Evolutionary conservation across 2,888 invertebrate species (phyloP).

Genomic region (Glyphotaelius pellucidus): DNA sequence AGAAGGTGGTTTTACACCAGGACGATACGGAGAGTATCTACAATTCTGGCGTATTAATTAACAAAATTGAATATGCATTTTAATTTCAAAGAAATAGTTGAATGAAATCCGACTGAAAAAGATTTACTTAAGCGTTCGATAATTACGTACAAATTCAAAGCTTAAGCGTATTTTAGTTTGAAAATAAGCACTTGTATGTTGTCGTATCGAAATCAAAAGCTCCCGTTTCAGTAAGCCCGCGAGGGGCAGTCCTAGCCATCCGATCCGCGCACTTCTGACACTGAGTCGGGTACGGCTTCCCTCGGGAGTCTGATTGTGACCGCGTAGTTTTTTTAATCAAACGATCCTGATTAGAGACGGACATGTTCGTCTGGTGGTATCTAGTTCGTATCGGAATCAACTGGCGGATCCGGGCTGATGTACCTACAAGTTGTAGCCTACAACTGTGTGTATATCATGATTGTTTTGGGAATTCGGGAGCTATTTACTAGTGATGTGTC

Average conservation of each 20-base stretch:
- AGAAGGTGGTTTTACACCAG: too few relatives aligned
- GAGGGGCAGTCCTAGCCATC: not conserved
- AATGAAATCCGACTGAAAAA: not conserved
- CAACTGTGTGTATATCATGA: not conserved
- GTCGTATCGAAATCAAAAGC: conserved; percentile 9
- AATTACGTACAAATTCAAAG: not conserved
- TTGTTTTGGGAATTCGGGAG: not conserved
- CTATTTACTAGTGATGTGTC: not conserved
- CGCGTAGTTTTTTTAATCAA: conserved; percentile 55
- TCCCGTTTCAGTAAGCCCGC: not conserved
- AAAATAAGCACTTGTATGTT: not conserved
- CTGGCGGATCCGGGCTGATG: not conserved
- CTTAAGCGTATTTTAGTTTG: not conserved
- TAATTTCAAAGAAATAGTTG: not conserved
- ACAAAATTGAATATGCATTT: not conserved
- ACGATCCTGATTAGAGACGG: conserved; percentile 47
- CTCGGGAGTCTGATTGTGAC: conserved; percentile 51
- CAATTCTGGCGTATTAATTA: too few relatives aligned
- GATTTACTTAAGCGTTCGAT: not conserved
- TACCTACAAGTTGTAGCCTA: too few relatives aligned
- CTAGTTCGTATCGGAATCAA: not conserved
- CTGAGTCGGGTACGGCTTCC: conserved; percentile 46
- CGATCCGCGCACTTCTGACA: conserved; percentile 39
- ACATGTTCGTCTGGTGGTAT: not conserved
- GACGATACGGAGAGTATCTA: too few relatives aligned